Base-by-base conservation (phyloP, 2,888 invertebrate species). In the Homarus gammarus region DNA sequence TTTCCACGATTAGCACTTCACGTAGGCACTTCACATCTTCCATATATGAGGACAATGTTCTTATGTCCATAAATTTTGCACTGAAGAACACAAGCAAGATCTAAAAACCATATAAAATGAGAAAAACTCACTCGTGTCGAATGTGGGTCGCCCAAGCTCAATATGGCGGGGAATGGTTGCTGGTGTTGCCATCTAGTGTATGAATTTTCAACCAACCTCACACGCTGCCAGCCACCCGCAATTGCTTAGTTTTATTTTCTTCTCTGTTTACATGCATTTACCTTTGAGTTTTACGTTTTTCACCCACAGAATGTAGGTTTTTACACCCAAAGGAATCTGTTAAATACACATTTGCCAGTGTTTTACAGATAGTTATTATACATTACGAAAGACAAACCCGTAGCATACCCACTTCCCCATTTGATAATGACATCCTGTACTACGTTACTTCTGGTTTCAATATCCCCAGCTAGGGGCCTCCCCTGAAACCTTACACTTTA, bases 171-270 rank as follows among this genome's bases (percentile, higher is more conserved):
- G 81, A 64, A 75, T 87, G 87, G 87, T 75, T 82, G 87, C 87
- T 87, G 87, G 87, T 82, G 87, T 87, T 81, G 87, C 87, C 87
- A 87, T 87, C 87, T 87, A 81, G 82, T 87, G 87, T 87, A 87
- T 87, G 87, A 87, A 87, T 87, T 87, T 87, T 75, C 87, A 87
- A 87, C 87, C 70, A 82, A 31, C 49, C 77, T 61, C 82, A 33
- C 82, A 72, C 87, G 87, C 81, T 82, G 82, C 87, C 87, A 87
- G 51, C 75, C 86, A 64, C 49, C 75, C 72, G 81, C 87, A 87
- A 87, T 81, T 44, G 70, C 40, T 70, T 87, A 81, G 40, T 68
- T 81, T 82, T 87, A 82, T 82, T 82, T 75, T 75, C 81, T 87
- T 82, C 68, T 81, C 27, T 36, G 64, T 87, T 87, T 86, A 86